phyloP scores from a whole-genome alignment of 2,888 invertebrate genomes.

The Campaea margaritaria region DNA sequence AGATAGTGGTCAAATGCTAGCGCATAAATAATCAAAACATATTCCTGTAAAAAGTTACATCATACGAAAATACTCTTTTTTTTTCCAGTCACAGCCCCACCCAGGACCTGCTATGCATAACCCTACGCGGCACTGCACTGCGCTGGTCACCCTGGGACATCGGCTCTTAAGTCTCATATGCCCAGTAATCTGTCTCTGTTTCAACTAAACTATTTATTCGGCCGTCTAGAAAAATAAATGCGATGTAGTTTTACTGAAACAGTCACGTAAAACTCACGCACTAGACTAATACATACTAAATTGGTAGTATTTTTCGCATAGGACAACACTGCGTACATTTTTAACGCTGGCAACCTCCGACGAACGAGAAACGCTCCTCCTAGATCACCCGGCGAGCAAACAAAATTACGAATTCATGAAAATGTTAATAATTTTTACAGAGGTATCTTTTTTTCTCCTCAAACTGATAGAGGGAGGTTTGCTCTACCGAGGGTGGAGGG shows the following conservation, averaged over 20 bases:
- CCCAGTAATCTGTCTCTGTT: too few relatives aligned
- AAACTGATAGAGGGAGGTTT: slow-evolving; percentile 63
- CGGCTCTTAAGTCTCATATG: too few relatives aligned
- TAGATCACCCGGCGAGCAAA: slow-evolving; percentile 59
- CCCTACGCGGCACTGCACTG: too few relatives aligned
- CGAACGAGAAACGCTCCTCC: slow-evolving; percentile 48
- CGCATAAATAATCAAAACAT: too few relatives aligned
- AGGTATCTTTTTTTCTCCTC: slow-evolving; percentile 53
- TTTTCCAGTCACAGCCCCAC: too few relatives aligned
- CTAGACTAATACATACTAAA: slow-evolving; percentile 39
- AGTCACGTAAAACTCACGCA: slow-evolving; percentile 31
- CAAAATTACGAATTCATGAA: slow-evolving; percentile 71
- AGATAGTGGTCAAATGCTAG: too few relatives aligned
- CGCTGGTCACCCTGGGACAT: too few relatives aligned
- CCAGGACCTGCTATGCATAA: too few relatives aligned
- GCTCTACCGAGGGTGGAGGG: slow-evolving; percentile 65
- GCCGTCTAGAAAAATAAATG: slow-evolving; percentile 3
- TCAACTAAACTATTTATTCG: neutral
- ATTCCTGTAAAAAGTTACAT: too few relatives aligned
- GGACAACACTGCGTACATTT: slow-evolving; percentile 51
- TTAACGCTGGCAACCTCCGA: slow-evolving; percentile 51
- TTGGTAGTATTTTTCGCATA: slow-evolving; percentile 35
- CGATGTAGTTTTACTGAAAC: slow-evolving; percentile 17
- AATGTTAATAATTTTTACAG: slow-evolving; percentile 75
- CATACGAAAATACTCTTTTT: neutral